These are phyloP conservation scores for Caranx melampygus DNA, from an alignment of 2,113 vertebrate genomes.

Conservation along the genomic window DNA sequence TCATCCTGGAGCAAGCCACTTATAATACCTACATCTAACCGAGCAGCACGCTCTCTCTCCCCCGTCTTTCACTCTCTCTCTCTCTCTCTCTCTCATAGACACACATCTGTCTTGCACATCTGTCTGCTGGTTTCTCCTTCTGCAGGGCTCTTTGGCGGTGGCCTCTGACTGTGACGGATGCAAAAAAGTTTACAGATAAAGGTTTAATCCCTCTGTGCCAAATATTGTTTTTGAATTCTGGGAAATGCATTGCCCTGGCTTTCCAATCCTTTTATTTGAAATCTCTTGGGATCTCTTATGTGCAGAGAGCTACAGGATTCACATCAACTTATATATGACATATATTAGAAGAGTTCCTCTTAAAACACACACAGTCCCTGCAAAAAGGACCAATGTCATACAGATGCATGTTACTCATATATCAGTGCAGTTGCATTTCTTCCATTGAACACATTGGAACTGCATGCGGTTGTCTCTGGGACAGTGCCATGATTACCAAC, in stretches of 20 bases:
- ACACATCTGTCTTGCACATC: slow-evolving; percentile 64
- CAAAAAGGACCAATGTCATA: background rate
- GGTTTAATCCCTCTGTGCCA: slow-evolving; percentile 53
- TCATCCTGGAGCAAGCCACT: slow-evolving; percentile 83
- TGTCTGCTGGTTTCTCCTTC: slow-evolving; percentile 39
- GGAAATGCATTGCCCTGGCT: slow-evolving; percentile 23
- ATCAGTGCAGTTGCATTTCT: background rate
- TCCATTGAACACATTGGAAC: background rate
- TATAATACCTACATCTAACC: slow-evolving; percentile 77
- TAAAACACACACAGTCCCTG: background rate
- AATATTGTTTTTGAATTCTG: slow-evolving; percentile 58
- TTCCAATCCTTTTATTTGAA: slow-evolving; percentile 35
- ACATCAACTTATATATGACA: background rate
- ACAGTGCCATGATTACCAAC: background rate
- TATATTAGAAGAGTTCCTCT: background rate
- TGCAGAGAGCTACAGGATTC: slow-evolving; percentile 2
- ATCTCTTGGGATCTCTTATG: slow-evolving; percentile 30
- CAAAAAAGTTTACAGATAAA: slow-evolving; percentile 57
- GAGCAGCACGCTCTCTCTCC: slow-evolving; percentile 29
- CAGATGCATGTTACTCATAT: background rate
- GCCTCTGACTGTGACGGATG: slow-evolving; percentile 45
- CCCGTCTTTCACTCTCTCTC: background rate
- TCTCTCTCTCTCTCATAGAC: slow-evolving; percentile 13
- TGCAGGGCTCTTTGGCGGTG: slow-evolving; percentile 2
- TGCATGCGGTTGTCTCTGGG: background rate